Percentiles rank a stretch among this genome's conserved stretches.
phyloP scores from a whole-genome alignment of 2,113 vertebrate species.

The Hydropotes inermis region DNA sequence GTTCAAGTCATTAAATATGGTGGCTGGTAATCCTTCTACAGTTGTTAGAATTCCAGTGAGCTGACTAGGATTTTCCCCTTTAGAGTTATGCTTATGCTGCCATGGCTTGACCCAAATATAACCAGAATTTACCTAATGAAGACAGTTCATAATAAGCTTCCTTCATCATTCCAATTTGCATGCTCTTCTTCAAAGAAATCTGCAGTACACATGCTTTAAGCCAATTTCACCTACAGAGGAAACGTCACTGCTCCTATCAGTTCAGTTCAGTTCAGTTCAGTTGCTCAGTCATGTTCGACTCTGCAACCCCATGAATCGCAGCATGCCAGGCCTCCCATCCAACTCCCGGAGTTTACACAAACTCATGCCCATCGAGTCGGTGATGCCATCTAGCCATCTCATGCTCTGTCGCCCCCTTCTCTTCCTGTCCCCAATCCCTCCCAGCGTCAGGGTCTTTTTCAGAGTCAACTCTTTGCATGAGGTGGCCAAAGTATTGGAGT shows the following conservation, averaged over 20 bases:
- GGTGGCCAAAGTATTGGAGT: no score
- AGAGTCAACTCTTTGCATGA: no score
- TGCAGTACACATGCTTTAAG: neutral
- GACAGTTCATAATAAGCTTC: neutral
- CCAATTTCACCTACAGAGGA: neutral
- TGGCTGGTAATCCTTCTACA: neutral
- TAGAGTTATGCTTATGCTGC: neutral
- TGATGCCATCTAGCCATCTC: no score
- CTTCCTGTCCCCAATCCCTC: no score
- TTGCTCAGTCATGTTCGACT: no score
- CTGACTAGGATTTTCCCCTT: neutral
- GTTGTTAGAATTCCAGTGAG: neutral
- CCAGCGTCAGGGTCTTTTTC: no score
- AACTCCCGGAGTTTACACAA: no score
- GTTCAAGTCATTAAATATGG: neutral
- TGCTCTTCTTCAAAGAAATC: neutral
- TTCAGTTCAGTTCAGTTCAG: no score
- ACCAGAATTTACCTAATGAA: neutral
- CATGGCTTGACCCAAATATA: neutral
- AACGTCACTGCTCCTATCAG: neutral
- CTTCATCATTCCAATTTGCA: neutral
- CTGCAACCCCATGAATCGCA: no score
- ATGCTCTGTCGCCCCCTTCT: no score
- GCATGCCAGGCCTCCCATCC: no score
- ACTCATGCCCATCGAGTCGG: no score